These are phyloP conservation scores for Hirundo rustica DNA, from an alignment of 2,797 vertebrate species.

Conservation along the genomic window DNA sequence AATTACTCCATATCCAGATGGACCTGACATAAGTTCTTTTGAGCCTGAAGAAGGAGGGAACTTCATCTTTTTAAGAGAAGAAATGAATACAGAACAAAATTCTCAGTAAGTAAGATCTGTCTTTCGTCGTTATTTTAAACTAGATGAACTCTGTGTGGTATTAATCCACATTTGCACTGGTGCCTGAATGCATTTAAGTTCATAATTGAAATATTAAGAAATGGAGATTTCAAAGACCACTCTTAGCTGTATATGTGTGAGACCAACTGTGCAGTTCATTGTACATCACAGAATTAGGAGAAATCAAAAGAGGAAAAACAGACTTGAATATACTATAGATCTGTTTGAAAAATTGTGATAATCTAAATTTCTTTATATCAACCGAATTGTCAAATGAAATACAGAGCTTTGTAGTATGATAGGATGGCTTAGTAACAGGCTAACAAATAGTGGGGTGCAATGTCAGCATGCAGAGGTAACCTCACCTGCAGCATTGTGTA, in stretches of 20 bases:
- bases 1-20: slow-evolving; percentile 90
- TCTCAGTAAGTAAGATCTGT: slow-evolving; percentile 77
- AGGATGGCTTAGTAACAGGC: background rate
- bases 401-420: background rate
- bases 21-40: slow-evolving; percentile 90
- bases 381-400: background rate
- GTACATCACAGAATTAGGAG: background rate
- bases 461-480: background rate
- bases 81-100: slow-evolving; percentile 80
- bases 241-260: background rate
- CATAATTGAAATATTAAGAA: background rate
- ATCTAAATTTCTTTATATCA: background rate
- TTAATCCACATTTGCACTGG: background rate
- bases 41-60: slow-evolving; percentile 84
- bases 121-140: background rate
- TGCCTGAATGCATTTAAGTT: background rate
- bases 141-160: background rate
- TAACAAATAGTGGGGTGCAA: background rate
- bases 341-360: background rate
- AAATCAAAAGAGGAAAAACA: background rate
- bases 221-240: background rate
- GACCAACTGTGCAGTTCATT: background rate
- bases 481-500: background rate
- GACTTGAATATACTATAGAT: background rate
- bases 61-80: slow-evolving; percentile 78